phyloP scores from a whole-genome alignment of 2,888 invertebrate genomes.

The Hartigia nigra region DNA sequence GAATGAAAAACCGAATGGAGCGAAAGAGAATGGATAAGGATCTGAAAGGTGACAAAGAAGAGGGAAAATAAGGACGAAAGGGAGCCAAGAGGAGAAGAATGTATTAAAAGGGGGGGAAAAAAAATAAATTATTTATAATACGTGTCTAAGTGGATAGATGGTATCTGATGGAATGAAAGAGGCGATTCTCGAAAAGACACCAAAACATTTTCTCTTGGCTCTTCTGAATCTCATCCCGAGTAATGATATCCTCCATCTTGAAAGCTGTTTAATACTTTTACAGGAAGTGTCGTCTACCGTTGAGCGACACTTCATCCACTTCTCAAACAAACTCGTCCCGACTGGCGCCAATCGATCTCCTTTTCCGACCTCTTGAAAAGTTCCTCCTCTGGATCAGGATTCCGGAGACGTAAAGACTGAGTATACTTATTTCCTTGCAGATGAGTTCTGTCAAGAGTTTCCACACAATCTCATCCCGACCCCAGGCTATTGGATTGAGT shows the following conservation, averaged over 20 bases:
- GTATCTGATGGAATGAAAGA: background rate
- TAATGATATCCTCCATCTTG: background rate
- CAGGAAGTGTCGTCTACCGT: background rate
- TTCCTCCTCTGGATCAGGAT: background rate
- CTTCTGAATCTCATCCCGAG: slow-evolving; percentile 6
- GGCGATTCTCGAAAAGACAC: background rate
- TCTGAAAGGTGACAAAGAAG: slow-evolving; percentile 6
- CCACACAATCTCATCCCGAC: slow-evolving; percentile 92
- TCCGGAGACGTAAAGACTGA: background rate
- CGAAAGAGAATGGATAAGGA: slow-evolving; percentile 8
- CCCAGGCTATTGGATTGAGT: slow-evolving; percentile 96
- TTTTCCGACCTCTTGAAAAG: background rate
- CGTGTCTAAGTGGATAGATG: slow-evolving; percentile 44
- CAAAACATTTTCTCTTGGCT: slow-evolving; percentile 16
- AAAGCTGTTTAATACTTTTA: background rate
- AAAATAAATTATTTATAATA: slow-evolving; percentile 40
- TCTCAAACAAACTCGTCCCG: background rate
- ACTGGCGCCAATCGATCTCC: background rate
- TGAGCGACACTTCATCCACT: background rate
- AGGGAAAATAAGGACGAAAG: slow-evolving; percentile 5
- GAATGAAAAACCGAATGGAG: slow-evolving; percentile 2
- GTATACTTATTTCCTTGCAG: slow-evolving; percentile 67
- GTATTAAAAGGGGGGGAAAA: slow-evolving; percentile 10
- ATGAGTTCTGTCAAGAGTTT: slow-evolving; percentile 93
- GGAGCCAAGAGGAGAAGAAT: background rate